Evolutionary conservation across 2,888 invertebrate genomes (phyloP).

Genomic region (Noctua janthe): DNA sequence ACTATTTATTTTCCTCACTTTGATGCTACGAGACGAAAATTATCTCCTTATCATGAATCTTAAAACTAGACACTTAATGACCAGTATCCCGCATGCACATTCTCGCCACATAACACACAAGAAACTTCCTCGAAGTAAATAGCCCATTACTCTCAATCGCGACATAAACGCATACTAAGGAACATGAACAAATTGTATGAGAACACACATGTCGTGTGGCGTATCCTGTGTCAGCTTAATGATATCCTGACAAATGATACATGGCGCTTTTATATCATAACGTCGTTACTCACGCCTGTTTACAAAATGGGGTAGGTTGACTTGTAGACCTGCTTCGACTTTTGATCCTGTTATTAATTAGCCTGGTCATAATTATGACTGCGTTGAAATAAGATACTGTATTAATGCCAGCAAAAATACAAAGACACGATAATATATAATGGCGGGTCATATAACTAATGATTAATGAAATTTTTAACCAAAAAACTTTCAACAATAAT

Average conservation of each 20-base stretch:
- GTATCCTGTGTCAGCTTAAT: constrained; percentile 46
- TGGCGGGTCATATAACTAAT: background rate
- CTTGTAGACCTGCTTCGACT: constrained; percentile 9
- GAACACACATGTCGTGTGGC: constrained; percentile 25
- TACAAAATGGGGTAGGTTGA: background rate
- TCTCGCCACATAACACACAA: background rate
- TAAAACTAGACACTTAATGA: background rate
- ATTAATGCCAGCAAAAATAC: too few species aligned
- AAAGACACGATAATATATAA: background rate
- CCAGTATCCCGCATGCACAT: background rate
- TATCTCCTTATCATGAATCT: background rate
- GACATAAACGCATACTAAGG: constrained; percentile 7
- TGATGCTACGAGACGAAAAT: background rate
- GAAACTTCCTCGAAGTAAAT: background rate
- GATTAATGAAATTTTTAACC: background rate
- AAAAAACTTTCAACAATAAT: background rate
- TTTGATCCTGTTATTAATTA: constrained; percentile 12
- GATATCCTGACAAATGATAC: constrained; percentile 37
- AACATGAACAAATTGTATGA: constrained; percentile 25
- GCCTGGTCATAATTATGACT: background rate
- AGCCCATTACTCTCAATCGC: background rate
- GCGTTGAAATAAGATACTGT: background rate
- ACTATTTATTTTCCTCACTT: background rate
- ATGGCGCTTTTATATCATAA: constrained; percentile 12
- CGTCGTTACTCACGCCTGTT: background rate